phyloP scores from a whole-genome alignment of 2,888 invertebrate genomes.

The Melanostoma mellinum region DNA sequence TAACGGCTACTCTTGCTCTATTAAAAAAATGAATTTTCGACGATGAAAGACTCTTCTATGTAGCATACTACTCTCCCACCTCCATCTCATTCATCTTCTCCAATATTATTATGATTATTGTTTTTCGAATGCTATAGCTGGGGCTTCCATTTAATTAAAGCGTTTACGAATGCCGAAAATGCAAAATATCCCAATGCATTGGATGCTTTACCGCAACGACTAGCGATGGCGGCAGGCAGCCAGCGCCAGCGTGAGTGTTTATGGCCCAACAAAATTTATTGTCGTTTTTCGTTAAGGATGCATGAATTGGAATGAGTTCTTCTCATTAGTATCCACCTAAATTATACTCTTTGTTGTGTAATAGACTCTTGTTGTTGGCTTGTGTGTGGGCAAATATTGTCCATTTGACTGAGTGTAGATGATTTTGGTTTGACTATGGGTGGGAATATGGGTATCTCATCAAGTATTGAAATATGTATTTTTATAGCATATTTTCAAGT shows the following conservation, averaged over 20 bases:
- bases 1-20: too few relatives aligned
- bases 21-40: too few relatives aligned
- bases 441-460: too few relatives aligned
- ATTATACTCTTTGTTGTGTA: too few relatives aligned
- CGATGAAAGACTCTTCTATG: too few relatives aligned
- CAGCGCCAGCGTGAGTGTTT: conserved; percentile 36
- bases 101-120: conserved; percentile 57
- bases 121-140: conserved; percentile 48
- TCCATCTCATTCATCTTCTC: not conserved
- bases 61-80: too few relatives aligned
- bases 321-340: conserved; percentile 6
- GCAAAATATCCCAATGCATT: conserved; percentile 2
- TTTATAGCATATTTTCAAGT: too few relatives aligned
- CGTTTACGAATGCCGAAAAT: conserved; percentile 32
- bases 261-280: conserved; percentile 56
- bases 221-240: conserved; percentile 3
- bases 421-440: too few relatives aligned
- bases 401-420: too few relatives aligned
- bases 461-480: too few relatives aligned
- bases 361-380: too few relatives aligned
- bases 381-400: too few relatives aligned
- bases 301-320: not conserved
- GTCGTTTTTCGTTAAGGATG: conserved; percentile 32
- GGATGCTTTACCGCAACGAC: conserved; percentile 22
- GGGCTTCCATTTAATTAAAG: conserved; percentile 60